Evolutionary conservation across 2,113 vertebrate species (phyloP).

Genomic region (Brevimyrus niger): DNA sequence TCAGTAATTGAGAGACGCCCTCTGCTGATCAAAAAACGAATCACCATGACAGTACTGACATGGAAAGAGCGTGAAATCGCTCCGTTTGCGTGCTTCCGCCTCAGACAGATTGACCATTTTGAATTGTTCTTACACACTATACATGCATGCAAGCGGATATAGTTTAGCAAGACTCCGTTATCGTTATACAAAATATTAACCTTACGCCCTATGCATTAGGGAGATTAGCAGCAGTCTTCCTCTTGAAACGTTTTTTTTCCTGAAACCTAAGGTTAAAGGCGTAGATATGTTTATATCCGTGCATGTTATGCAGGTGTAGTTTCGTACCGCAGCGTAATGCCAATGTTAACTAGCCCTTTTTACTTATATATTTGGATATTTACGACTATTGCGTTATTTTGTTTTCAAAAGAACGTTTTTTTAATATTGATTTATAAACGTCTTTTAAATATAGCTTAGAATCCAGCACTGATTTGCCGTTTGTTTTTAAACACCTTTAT

Average conservation of each 20-base stretch:
- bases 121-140: neutral
- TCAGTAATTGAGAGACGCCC: neutral
- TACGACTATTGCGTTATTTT: neutral
- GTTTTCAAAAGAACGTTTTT: neutral
- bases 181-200: neutral
- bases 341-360: neutral
- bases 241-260: neutral
- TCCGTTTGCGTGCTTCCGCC: neutral
- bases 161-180: neutral
- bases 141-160: neutral
- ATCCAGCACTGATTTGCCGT: neutral
- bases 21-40: neutral
- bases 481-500: neutral
- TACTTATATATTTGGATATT: neutral
- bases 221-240: neutral
- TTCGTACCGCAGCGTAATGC: neutral
- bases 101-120: neutral
- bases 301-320: neutral
- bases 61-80: neutral
- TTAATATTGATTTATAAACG: neutral
- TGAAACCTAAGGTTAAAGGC: neutral
- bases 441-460: neutral
- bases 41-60: neutral
- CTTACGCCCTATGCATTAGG: neutral
- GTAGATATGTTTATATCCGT: neutral